These are phyloP conservation scores for Drosophila mettleri DNA, from an alignment of 2,888 invertebrate species.

Conservation along the genomic window DNA sequence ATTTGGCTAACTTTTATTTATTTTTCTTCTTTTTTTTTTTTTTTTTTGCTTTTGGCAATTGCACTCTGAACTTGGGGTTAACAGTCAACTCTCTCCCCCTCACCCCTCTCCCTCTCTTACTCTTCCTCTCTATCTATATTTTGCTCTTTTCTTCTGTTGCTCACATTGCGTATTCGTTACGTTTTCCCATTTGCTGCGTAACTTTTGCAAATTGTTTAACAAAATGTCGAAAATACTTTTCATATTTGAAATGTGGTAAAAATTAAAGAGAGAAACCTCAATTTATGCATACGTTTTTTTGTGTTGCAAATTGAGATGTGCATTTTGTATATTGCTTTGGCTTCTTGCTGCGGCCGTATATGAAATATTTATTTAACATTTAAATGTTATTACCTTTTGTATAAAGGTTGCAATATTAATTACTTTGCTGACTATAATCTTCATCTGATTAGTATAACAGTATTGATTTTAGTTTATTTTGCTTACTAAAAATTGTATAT, in stretches of 20 bases:
- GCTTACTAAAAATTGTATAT: no score
- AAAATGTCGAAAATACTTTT: constrained; percentile 7
- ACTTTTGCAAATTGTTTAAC: constrained; percentile 15
- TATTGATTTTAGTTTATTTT: no score
- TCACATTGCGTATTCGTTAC: constrained; percentile 3
- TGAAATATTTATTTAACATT: neutral
- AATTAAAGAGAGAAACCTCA: neutral
- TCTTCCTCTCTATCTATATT: neutral
- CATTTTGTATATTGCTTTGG: neutral
- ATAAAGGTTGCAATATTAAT: no score
- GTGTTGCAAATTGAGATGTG: neutral
- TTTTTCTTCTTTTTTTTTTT: neutral
- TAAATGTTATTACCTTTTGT: neutral
- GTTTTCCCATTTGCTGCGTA: constrained; percentile 40
- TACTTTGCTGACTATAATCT: neutral
- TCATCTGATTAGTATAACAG: neutral
- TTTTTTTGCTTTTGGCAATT: neutral
- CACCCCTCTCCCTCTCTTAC: neutral
- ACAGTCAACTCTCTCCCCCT: neutral
- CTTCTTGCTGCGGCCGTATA: neutral
- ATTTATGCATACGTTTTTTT: constrained; percentile 4
- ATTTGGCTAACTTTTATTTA: constrained; percentile 43
- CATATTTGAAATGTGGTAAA: neutral
- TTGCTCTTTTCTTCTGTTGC: neutral
- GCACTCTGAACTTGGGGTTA: constrained; percentile 10